phyloP scores from a whole-genome alignment of 2,797 vertebrate genomes.

The Sebastiscus tertius region DNA sequence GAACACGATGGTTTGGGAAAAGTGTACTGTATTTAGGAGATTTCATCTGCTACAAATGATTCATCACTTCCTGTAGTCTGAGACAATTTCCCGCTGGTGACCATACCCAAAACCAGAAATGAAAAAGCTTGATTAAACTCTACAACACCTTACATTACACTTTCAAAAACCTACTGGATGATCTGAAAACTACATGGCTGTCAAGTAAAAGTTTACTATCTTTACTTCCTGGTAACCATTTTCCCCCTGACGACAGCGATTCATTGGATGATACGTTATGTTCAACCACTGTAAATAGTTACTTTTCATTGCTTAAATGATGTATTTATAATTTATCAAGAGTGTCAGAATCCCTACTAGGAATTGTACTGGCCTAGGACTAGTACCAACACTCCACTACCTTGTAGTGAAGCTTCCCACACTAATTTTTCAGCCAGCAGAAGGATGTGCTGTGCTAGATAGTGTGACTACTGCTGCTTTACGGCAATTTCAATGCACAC shows the following conservation, averaged over 20 bases:
- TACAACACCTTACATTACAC: not conserved
- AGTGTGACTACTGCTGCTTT: not conserved
- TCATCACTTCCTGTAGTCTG: slow-evolving; percentile 1
- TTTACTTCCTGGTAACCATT: not conserved
- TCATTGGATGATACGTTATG: not conserved
- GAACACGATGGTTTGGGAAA: not conserved
- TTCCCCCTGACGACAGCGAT: not conserved
- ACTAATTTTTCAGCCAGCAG: not conserved
- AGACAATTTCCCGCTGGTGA: not conserved
- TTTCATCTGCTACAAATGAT: slow-evolving; percentile 7
- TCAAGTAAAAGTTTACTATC: not conserved
- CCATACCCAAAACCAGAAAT: not conserved
- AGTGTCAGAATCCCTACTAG: not conserved
- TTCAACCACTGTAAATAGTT: not conserved
- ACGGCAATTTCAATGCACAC: too few species aligned
- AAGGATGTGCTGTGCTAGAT: too few species aligned
- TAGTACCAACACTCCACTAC: not conserved
- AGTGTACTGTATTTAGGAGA: not conserved
- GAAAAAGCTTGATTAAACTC: not conserved
- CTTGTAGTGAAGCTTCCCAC: not conserved
- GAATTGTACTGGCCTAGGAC: not conserved
- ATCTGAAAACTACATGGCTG: not conserved
- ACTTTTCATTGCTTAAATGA: not conserved
- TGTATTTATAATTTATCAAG: not conserved
- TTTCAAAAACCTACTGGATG: not conserved